phyloP scores from a whole-genome alignment of 2,888 invertebrate species.

The Drosophila vallismaia region DNA sequence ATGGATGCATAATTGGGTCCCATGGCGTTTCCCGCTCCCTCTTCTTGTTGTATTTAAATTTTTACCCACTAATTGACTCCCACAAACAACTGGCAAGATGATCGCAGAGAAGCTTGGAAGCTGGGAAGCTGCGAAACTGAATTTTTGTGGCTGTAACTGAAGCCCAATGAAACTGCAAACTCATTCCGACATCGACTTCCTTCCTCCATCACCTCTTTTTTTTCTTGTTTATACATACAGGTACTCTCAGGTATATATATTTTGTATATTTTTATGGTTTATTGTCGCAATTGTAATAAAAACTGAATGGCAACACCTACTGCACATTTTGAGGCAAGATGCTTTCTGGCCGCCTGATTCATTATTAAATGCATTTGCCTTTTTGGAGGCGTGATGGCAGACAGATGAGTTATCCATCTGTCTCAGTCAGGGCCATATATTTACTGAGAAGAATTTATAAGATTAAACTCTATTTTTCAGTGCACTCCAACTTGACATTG shows the following conservation, averaged over 20 bases:
- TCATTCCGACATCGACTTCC: conserved; percentile 71
- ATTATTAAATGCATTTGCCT: conserved; percentile 42
- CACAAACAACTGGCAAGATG: conserved; percentile 51
- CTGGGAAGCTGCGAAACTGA: conserved; percentile 35
- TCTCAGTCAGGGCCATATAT: conserved; percentile 45
- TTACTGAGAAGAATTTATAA: conserved; percentile 6
- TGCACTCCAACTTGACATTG: conserved; percentile 59
- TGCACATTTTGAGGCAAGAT: conserved; percentile 40
- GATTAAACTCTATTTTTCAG: background rate
- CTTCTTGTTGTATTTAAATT: conserved; percentile 50
- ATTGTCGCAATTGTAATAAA: conserved; percentile 57
- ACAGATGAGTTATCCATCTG: conserved; percentile 55
- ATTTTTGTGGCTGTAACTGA: conserved; percentile 22
- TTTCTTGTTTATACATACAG: conserved; percentile 19
- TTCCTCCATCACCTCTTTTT: conserved; percentile 45
- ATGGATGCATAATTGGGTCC: conserved; percentile 79
- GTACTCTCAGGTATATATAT: background rate
- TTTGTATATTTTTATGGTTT: background rate
- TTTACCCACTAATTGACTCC: conserved; percentile 76
- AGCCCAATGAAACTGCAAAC: conserved; percentile 51
- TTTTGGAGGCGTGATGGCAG: conserved; percentile 56
- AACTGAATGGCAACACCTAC: conserved; percentile 64
- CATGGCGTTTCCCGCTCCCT: conserved; percentile 29
- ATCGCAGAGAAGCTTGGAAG: conserved; percentile 20
- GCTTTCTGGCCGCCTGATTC: conserved; percentile 23